Conservation (phyloP, 2,113 vertebrate genomes). For the Hucho hucho region DNA sequence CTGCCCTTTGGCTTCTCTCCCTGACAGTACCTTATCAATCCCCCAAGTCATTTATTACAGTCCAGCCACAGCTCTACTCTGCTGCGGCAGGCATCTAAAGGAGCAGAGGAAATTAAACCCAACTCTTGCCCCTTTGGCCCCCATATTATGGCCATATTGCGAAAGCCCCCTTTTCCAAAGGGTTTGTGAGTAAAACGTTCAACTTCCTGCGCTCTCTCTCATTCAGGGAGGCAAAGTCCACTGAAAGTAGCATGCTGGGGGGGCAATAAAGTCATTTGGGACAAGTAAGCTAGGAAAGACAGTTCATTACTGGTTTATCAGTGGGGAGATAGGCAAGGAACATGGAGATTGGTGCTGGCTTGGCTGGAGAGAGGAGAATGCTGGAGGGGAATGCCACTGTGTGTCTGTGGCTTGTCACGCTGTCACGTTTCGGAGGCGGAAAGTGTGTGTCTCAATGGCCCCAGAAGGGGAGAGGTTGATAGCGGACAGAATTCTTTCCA, state of each 20-base stretch:
- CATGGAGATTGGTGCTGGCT: constrained; percentile 61
- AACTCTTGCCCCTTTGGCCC: constrained; percentile 18
- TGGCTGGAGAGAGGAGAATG: not conserved
- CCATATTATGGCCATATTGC: constrained; percentile 47
- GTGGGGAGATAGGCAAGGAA: constrained; percentile 70
- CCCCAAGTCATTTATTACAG: constrained; percentile 49
- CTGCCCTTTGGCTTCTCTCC: constrained; percentile 40
- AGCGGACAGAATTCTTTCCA: constrained; percentile 65
- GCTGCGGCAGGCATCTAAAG: constrained; percentile 53
- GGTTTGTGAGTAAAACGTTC: constrained; percentile 34
- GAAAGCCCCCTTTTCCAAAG: constrained; percentile 57
- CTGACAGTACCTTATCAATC: constrained; percentile 57
- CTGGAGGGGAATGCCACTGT: not conserved
- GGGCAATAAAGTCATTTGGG: constrained; percentile 23
- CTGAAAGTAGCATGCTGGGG: constrained; percentile 7
- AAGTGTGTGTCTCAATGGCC: constrained; percentile 25
- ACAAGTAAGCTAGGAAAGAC: no score
- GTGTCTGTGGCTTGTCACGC: not conserved
- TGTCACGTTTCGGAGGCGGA: not conserved
- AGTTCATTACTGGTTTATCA: constrained; percentile 72
- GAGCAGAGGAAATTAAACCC: constrained; percentile 44
- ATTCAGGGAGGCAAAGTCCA: constrained; percentile 68
- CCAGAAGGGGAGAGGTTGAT: constrained; percentile 58
- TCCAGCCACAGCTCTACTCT: constrained; percentile 20
- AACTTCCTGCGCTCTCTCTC: constrained; percentile 49